These are phyloP conservation scores for Caenorhabditis doughertyi DNA, from an alignment of 2,888 invertebrate genomes.

Conservation along the genomic window DNA sequence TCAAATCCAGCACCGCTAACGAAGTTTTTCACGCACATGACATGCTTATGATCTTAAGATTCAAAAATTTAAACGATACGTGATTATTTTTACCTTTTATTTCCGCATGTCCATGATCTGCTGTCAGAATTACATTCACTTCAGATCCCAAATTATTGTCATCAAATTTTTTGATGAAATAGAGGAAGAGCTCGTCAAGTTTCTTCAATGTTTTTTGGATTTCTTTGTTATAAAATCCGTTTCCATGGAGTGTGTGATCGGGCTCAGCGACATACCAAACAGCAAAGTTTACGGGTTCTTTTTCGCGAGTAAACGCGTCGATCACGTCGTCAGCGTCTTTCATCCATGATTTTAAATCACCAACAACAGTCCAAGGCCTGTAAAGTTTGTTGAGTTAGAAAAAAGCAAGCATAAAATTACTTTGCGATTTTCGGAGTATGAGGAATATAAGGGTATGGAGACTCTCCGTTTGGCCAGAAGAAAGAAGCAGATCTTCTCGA, in stretches of 20 bases:
- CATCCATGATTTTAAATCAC: constrained; percentile 76
- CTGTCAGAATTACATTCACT: constrained; percentile 84
- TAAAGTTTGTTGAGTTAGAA: not conserved
- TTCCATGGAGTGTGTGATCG: constrained; percentile 83
- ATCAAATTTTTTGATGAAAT: constrained; percentile 79
- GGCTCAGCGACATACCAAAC: constrained; percentile 84
- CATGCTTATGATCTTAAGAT: constrained; percentile 65
- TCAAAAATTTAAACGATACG: not conserved
- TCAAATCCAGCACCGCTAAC: constrained; percentile 67
- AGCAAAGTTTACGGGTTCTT: constrained; percentile 83
- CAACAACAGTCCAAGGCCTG: constrained; percentile 67
- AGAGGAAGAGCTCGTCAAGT: constrained; percentile 83
- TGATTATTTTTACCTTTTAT: constrained; percentile 37
- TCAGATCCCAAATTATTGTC: constrained; percentile 75
- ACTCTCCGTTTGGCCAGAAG: constrained; percentile 74
- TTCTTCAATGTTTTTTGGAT: constrained; percentile 76
- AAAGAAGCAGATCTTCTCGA: constrained; percentile 63
- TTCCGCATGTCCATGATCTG: constrained; percentile 84
- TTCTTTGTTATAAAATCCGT: constrained; percentile 83
- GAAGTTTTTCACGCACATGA: constrained; percentile 73
- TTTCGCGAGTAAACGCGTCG: constrained; percentile 64
- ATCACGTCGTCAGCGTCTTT: constrained; percentile 80
- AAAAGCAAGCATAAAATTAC: constrained; percentile 21
- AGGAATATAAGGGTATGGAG: constrained; percentile 61
- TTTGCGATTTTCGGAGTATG: constrained; percentile 57